Conservation (phyloP, 2,113 vertebrate species). For the Eira barbara region DNA sequence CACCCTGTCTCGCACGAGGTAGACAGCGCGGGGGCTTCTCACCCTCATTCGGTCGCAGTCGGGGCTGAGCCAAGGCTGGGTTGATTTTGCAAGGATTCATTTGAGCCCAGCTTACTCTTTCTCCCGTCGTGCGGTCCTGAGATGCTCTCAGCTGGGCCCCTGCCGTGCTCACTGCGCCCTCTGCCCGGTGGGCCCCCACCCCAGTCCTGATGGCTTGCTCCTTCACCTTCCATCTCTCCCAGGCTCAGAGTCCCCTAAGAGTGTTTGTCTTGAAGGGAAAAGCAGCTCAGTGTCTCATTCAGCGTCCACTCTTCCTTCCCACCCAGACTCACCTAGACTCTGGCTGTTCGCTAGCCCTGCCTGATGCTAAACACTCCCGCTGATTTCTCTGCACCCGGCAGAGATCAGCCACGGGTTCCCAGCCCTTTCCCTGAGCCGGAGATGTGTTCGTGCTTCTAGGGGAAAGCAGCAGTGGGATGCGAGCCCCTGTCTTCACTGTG, state of each 20-base stretch:
- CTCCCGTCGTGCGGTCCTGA: fast-evolving
- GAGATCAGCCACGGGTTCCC: fast-evolving
- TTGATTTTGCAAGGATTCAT: too few relatives aligned
- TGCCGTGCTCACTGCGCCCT: fast-evolving
- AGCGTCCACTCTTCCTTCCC: too few relatives aligned
- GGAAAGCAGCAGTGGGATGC: fast-evolving
- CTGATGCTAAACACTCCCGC: fast-evolving
- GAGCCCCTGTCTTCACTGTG: fast-evolving
- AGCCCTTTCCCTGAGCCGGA: neutral
- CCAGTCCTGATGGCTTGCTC: fast-evolving
- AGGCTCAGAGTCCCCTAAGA: neutral
- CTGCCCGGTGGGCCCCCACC: fast-evolving
- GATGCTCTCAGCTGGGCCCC: neutral
- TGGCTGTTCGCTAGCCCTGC: fast-evolving
- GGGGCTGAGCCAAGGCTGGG: neutral
- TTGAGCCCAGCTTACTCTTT: fast-evolving
- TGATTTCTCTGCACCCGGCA: neutral
- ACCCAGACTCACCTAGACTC: too few relatives aligned
- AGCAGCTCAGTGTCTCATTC: fast-evolving
- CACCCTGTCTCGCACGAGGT: too few relatives aligned
- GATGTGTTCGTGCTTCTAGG: neutral
- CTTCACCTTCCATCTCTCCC: neutral
- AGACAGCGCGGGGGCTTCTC: fast-evolving
- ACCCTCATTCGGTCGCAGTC: neutral
- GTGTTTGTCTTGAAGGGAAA: neutral